phyloP scores from a whole-genome alignment of 2,797 vertebrate genomes.

The Choloepus didactylus region DNA sequence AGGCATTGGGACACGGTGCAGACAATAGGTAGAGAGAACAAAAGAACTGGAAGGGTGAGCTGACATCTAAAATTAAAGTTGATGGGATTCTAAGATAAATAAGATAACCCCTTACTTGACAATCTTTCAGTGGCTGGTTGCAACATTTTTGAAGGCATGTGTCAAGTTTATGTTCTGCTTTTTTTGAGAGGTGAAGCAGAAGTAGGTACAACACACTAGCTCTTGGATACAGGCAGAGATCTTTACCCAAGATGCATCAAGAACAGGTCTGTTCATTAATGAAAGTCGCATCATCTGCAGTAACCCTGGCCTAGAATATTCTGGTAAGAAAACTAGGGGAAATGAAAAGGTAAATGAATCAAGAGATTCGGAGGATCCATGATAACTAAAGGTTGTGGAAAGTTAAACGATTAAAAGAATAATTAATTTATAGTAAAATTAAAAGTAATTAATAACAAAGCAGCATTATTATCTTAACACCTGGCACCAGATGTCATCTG shows the following conservation, averaged over 20 bases:
- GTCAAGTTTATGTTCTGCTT: not conserved
- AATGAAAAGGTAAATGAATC: not conserved
- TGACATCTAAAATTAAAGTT: not conserved
- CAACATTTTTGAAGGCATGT: not conserved
- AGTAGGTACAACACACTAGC: not conserved
- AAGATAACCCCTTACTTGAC: not conserved
- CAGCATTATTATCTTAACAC: slow-evolving; percentile 42
- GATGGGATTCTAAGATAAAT: not conserved
- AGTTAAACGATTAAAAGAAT: slow-evolving; percentile 36
- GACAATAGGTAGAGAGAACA: not conserved
- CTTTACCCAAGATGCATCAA: not conserved
- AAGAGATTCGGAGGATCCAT: not conserved
- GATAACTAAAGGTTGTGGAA: not conserved
- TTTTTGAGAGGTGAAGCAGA: not conserved
- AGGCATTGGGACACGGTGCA: not conserved
- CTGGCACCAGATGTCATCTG: not conserved
- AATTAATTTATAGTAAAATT: slow-evolving; percentile 51
- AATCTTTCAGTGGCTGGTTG: not conserved
- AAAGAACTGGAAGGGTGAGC: not conserved
- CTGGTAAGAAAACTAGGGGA: slow-evolving; percentile 13
- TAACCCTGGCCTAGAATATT: not conserved
- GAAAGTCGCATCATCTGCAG: not conserved
- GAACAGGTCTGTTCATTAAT: not conserved
- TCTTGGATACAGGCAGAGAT: not conserved
- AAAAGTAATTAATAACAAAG: slow-evolving; percentile 22